Base-by-base conservation (phyloP, 2,888 invertebrate species). In the Lasius fuliginosus region DNA sequence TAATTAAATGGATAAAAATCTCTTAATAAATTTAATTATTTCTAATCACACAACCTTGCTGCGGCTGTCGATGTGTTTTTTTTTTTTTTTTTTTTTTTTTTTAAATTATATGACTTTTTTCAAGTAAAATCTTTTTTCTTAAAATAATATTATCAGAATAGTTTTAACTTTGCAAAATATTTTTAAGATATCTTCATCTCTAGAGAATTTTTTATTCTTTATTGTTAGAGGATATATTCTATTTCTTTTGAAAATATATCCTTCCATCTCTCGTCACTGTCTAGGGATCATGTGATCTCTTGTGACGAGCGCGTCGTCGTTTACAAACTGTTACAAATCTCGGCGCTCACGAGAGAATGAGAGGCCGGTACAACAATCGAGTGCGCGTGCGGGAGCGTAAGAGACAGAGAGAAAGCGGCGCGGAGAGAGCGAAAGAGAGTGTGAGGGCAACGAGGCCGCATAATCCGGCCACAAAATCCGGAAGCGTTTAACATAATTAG, bases 401-500 rank as follows among this genome's bases (percentile, higher is more conserved):
- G 86, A 49, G 76, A 71, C 12, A 18, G 79, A 9, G 85, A 9
- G 82, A 79, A 64, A 62, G 77, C 67, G 76, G 33, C 12, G 49
- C 33, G 53, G 79, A 71, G 67, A 62, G 79, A 79, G 86, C 64
- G 84, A 81, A 56, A 79, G 60, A 67, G 68, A 76, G 85, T 69
- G 85, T 86, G 90, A 86, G 90, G 91, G 89, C 88, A 85, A 77
- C 87, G 86, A 88, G 87, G 88, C 90, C 89, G 92, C 90, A 92
- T 93, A 94, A 94, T 94, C 93, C 92, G 90, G 91, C 93, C 93
- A 90, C 92, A 93, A 94, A 94, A 94, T 94, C 94, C 94, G 94
- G 94, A 94, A 94, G 93, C 94, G 92, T 94, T 94, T 94, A 94
- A 94, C 94, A 94, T 94, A 94, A 94, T 94, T 94, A 94, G 94